Conservation (phyloP, 2,888 invertebrate genomes). For the Idaea aversata region DNA sequence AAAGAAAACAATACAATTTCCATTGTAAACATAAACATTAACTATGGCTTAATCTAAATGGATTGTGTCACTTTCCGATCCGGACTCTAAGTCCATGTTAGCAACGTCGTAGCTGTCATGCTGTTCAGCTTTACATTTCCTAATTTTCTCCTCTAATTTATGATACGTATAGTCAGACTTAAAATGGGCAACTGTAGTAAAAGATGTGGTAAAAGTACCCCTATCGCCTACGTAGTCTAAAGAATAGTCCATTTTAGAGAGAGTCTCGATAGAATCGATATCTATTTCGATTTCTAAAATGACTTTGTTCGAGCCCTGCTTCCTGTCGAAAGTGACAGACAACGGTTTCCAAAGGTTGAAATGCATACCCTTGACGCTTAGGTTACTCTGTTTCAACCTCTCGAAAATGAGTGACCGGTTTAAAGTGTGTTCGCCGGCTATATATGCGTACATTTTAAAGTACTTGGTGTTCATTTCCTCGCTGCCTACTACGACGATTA, state of each 20-base stretch:
- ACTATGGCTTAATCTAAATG: slow-evolving; percentile 31
- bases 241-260: slow-evolving; percentile 44
- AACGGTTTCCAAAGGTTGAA: slow-evolving; percentile 55
- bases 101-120: slow-evolving; percentile 59
- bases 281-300: slow-evolving; percentile 39
- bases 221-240: slow-evolving; percentile 50
- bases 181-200: slow-evolving; percentile 31
- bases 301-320: slow-evolving; percentile 5
- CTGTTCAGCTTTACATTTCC: slow-evolving; percentile 49
- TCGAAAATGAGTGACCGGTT: slow-evolving; percentile 38
- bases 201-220: background rate
- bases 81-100: slow-evolving; percentile 66
- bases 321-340: slow-evolving; percentile 14
- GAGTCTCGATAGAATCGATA: slow-evolving; percentile 57
- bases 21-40: background rate
- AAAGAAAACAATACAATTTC: slow-evolving; percentile 7
- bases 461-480: slow-evolving; percentile 45
- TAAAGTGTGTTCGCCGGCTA: slow-evolving; percentile 32
- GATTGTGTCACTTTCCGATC: slow-evolving; percentile 45
- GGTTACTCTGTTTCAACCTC: slow-evolving; percentile 52
- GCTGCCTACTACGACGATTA: slow-evolving; percentile 46
- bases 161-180: slow-evolving; percentile 39
- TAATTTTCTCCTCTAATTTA: slow-evolving; percentile 43
- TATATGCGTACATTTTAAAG: slow-evolving; percentile 42
- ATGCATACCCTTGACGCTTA: slow-evolving; percentile 58